Evolutionary conservation across 2,113 vertebrate genomes (phyloP).

Genomic region (Carassius carassius): DNA sequence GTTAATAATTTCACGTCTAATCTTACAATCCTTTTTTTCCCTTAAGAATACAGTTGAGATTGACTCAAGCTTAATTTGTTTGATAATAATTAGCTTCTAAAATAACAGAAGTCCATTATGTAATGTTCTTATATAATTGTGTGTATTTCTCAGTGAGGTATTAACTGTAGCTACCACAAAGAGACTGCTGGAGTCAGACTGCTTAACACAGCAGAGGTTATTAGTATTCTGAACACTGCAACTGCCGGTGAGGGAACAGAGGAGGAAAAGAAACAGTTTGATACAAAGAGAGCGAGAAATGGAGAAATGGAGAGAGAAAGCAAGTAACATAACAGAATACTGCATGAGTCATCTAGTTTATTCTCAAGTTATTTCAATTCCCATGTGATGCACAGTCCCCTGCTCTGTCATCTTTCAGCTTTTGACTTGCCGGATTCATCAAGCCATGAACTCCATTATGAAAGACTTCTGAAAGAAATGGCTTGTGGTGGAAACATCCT

Average conservation of each 20-base stretch:
- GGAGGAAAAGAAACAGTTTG: background rate
- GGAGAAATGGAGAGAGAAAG: background rate
- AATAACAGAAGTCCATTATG: background rate
- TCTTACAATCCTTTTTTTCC: background rate
- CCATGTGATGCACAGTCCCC: background rate
- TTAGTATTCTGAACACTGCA: conserved; percentile 28
- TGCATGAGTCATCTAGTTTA: conserved; percentile 12
- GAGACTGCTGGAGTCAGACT: conserved; percentile 24
- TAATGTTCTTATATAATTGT: background rate
- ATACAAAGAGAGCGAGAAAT: background rate
- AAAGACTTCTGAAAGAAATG: conserved; percentile 1
- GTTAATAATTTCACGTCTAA: background rate
- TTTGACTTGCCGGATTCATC: background rate
- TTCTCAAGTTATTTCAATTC: conserved; percentile 11
- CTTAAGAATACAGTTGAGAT: background rate
- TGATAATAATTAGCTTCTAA: background rate
- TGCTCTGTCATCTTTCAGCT: background rate
- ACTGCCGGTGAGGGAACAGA: conserved; percentile 6
- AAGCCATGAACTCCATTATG: background rate
- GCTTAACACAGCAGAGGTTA: background rate
- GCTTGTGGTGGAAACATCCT: background rate
- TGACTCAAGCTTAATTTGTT: background rate
- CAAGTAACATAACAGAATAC: background rate
- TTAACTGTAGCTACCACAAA: background rate
- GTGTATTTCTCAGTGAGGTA: background rate